Percentiles rank a stretch among this genome's conserved stretches.
These are phyloP conservation scores for Hetaerina americana DNA, from an alignment of 1,140 invertebrate species.

Conservation along the genomic window DNA sequence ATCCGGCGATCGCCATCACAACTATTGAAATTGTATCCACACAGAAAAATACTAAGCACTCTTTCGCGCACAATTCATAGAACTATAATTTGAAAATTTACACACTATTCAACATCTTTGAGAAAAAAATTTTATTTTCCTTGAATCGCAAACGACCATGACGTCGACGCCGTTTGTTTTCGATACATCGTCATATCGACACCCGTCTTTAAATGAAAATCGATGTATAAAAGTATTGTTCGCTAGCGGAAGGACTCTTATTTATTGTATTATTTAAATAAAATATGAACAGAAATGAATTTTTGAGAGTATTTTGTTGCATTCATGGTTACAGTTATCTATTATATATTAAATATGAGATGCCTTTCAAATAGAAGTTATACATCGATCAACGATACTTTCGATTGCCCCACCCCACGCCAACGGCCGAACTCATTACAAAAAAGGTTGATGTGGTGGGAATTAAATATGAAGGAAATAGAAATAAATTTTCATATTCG, in stretches of 20 bases:
- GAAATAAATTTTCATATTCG: too few relatives aligned
- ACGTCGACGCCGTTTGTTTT: background rate
- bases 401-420: background rate
- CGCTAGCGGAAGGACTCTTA: too few relatives aligned
- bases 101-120: background rate
- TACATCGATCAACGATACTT: background rate
- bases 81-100: background rate
- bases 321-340: background rate
- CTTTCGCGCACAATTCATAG: background rate
- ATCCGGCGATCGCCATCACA: conserved; percentile 38
- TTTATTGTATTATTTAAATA: too few relatives aligned
- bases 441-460: too few relatives aligned
- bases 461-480: too few relatives aligned
- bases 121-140: conserved; percentile 1
- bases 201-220: background rate
- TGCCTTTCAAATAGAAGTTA: background rate
- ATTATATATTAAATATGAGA: background rate
- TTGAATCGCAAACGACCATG: background rate
- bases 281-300: too few relatives aligned
- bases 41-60: background rate
- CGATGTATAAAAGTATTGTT: background rate
- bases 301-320: background rate
- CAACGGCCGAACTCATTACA: background rate
- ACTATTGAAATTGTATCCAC: background rate
- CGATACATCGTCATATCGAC: background rate